phyloP scores from a whole-genome alignment of 2,888 invertebrate species.

The Dermolepida albohirtum region DNA sequence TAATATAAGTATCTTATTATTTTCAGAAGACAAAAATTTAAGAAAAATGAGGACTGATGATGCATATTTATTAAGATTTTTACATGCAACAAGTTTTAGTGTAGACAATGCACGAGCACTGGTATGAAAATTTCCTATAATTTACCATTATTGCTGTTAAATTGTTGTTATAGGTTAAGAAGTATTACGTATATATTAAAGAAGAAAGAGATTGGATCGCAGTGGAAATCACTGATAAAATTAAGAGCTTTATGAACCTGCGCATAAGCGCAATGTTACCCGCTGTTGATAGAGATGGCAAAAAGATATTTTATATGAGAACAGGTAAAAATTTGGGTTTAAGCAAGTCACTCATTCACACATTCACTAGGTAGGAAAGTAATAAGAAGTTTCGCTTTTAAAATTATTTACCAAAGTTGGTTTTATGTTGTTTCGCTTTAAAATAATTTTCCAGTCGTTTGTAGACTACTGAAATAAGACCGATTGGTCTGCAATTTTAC shows the following conservation, averaged over 20 bases:
- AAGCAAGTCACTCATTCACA: no score
- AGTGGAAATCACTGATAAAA: conserved; percentile 52
- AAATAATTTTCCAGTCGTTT: no score
- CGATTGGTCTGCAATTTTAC: no score
- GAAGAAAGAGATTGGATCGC: conserved; percentile 62
- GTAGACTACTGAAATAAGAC: no score
- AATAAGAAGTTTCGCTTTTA: no score
- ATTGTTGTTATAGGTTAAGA: conserved; percentile 56
- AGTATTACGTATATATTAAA: conserved; percentile 56
- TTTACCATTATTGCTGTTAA: neutral
- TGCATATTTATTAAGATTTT: conserved; percentile 58
- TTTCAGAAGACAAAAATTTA: conserved; percentile 53
- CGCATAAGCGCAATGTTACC: conserved; percentile 58
- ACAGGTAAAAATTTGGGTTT: conserved; percentile 58
- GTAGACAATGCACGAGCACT: conserved; percentile 58
- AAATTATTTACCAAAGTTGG: no score
- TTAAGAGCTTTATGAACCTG: conserved; percentile 56
- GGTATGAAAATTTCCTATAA: no score
- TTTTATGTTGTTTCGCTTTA: no score
- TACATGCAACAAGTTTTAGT: conserved; percentile 58
- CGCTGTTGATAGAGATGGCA: conserved; percentile 59
- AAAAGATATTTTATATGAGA: conserved; percentile 60
- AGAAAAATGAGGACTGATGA: conserved; percentile 58
- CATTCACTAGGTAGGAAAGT: no score
- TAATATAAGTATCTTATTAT: no score